phyloP scores from a whole-genome alignment of 1,140 invertebrate genomes.

The Dinoponera quadriceps region DNA sequence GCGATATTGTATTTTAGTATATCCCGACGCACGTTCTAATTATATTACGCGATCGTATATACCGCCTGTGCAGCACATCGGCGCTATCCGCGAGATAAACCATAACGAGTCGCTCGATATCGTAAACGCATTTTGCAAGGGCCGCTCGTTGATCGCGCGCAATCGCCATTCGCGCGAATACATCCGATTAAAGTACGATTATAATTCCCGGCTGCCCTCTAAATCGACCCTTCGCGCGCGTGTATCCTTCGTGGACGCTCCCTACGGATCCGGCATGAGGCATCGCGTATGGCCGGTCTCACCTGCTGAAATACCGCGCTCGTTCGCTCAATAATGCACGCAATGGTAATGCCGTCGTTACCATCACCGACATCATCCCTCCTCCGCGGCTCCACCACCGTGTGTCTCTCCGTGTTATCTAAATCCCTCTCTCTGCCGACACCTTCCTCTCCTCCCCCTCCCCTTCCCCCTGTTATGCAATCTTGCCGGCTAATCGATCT shows the following conservation, averaged over 20 bases:
- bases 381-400: not conserved
- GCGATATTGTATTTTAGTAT: conserved; percentile 48
- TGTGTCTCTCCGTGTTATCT: not conserved
- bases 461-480: conserved; percentile 24
- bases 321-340: conserved; percentile 43
- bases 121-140: conserved; percentile 29
- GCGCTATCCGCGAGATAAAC: conserved; percentile 54
- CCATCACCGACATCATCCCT: conserved; percentile 5
- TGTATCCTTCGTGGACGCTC: conserved; percentile 58
- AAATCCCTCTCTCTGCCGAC: conserved; percentile 41
- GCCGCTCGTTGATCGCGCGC: conserved; percentile 54
- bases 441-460: conserved; percentile 8
- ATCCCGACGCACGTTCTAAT: conserved; percentile 52
- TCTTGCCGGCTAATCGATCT: conserved; percentile 29
- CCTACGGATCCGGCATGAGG: conserved; percentile 40
- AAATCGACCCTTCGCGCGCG: conserved; percentile 67
- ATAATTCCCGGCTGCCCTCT: conserved; percentile 74
- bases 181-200: conserved; percentile 72
- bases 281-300: conserved; percentile 53
- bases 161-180: conserved; percentile 59
- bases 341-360: not conserved
- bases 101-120: conserved; percentile 34
- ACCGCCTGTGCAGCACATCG: not conserved
- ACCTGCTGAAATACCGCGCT: conserved; percentile 25
- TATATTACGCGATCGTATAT: conserved; percentile 27